phyloP scores from a whole-genome alignment of 2,888 invertebrate species.

The Camponotus fellah region DNA sequence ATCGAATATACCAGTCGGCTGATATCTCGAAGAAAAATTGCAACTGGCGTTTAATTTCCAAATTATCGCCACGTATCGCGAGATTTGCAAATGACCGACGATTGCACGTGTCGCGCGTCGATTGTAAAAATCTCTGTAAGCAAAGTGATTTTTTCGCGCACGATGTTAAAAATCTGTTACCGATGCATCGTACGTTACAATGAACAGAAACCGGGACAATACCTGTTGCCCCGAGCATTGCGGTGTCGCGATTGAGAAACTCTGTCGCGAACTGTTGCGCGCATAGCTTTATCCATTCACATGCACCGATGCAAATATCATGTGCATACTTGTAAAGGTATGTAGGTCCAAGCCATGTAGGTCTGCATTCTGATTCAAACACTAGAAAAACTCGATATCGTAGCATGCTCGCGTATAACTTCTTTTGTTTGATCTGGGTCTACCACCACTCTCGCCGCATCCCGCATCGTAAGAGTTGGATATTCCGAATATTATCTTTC shows the following conservation, averaged over 20 bases:
- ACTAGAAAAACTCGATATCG: slow-evolving; percentile 70
- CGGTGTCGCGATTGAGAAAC: slow-evolving; percentile 64
- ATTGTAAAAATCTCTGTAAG: background rate
- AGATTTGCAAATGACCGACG: background rate
- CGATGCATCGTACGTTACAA: background rate
- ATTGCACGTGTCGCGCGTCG: background rate
- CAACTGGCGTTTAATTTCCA: background rate
- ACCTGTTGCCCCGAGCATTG: slow-evolving; percentile 29
- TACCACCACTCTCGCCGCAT: background rate
- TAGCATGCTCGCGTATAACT: slow-evolving; percentile 69
- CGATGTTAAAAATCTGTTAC: slow-evolving; percentile 4
- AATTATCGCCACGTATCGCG: background rate
- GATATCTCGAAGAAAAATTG: background rate
- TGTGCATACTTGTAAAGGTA: slow-evolving; percentile 52
- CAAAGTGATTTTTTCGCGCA: background rate
- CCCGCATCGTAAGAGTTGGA: background rate
- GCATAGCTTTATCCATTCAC: slow-evolving; percentile 61
- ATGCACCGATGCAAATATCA: slow-evolving; percentile 57
- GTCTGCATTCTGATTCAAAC: slow-evolving; percentile 68
- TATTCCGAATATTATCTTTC: slow-evolving; percentile 41
- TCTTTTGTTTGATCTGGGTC: slow-evolving; percentile 65
- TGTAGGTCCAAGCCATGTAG: slow-evolving; percentile 46
- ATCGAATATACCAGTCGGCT: background rate
- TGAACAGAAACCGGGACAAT: slow-evolving; percentile 2
- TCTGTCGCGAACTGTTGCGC: slow-evolving; percentile 56